A percentile compares a stretch with the other conserved stretches of the same genome.
Conservation (phyloP, 2,797 vertebrate genomes). For the Phoebastria nigripes region DNA sequence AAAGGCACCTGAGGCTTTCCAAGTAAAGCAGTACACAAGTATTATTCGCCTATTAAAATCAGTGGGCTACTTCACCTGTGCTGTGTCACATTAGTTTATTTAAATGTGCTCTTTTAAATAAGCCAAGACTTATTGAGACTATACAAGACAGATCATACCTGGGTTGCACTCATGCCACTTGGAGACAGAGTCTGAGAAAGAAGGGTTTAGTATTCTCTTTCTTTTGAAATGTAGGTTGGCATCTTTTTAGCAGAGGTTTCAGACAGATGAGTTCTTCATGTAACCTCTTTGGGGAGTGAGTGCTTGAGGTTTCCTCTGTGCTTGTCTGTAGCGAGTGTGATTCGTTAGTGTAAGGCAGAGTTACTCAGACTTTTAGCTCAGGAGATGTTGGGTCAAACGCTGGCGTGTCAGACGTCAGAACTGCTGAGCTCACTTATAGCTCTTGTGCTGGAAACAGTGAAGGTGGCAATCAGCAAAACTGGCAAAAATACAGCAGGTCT, state of each 20-base stretch:
- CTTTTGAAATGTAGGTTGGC: neutral
- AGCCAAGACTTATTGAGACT: neutral
- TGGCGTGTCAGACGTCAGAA: neutral
- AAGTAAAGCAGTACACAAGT: neutral
- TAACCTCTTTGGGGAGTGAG: neutral
- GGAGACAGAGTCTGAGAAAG: neutral
- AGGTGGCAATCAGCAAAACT: neutral
- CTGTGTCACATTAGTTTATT: neutral
- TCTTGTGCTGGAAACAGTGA: neutral
- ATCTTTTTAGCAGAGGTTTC: neutral
- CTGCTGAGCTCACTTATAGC: neutral
- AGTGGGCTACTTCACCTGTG: neutral
- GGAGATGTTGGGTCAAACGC: neutral
- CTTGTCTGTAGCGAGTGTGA: neutral
- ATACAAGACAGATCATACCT: neutral
- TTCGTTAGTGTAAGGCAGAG: neutral
- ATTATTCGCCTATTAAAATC: neutral
- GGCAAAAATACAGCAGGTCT: neutral
- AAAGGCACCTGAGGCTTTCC: neutral
- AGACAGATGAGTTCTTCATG: neutral
- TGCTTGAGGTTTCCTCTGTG: neutral
- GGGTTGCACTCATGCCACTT: neutral
- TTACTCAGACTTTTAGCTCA: neutral
- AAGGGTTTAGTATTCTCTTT: neutral
- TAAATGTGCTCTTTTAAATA: neutral